Base-by-base conservation (phyloP, 2,888 invertebrate species). In the Aphodius sticticus region DNA sequence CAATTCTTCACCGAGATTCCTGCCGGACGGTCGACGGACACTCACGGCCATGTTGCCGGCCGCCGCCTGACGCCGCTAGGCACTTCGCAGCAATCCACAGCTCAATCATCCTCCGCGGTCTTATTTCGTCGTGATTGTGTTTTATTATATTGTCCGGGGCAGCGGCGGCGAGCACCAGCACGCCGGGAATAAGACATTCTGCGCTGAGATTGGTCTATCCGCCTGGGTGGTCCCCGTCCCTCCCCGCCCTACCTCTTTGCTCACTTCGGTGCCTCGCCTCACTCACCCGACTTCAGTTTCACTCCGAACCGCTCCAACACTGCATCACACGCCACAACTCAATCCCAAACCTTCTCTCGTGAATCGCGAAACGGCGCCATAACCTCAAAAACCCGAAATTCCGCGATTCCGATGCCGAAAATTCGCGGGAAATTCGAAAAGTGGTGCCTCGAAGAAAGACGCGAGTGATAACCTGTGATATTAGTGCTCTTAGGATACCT, bases 121-220 rank as follows among this genome's bases (percentile, higher is more conserved):
- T 86, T 86, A 87, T 87, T 87, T 87, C 87, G 87, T 86, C 87
- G 87, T 87, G 88, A 88, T 88, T 88, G 88, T 88, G 87, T 88
- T 88, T 88, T 88, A 88, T 88, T 88, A 88, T 87, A 87, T 87
- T 87, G 88, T 87, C 88, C 86, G 87, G 53, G 7, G 53, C 53
- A 53, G 53, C 53, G 53, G 53, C 53, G 53, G 53, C 53, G 6
- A 53, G 53, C 53, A 53, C 53, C 7, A 53, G 53, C 7, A 53
- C 53, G 82, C 84, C 87, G 87, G 87, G 88, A 89, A 88, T 89
- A 89, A 89, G 89, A 89, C 89, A 88, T 89, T 88, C 88, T 88
- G 88, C 84, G 87, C 88, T 85, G 88, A 89, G 89, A 89, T 89
- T 89, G 89, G 89, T 89, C 89, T 89, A 87, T 87, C 88, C 86